phyloP scores from a whole-genome alignment of 2,797 vertebrate genomes.

The Gymnothorax javanicus region DNA sequence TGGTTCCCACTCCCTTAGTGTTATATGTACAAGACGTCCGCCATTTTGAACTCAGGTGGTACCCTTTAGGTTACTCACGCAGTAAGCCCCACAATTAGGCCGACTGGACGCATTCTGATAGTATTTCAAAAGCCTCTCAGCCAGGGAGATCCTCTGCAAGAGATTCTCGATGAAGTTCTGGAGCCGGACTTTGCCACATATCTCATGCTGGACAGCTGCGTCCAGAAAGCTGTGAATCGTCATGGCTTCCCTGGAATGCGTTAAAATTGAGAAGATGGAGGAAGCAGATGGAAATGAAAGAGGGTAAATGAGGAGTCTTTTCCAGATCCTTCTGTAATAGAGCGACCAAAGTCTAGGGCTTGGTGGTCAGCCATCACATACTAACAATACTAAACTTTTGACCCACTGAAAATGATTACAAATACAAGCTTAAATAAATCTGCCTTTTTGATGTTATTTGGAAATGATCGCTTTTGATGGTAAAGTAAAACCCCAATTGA shows the following conservation, averaged over 20 bases:
- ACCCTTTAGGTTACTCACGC: slow-evolving; percentile 53
- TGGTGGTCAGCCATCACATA: neutral
- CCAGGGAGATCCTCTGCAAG: slow-evolving; percentile 71
- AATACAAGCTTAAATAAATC: slow-evolving; percentile 41
- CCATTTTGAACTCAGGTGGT: neutral
- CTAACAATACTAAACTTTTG: slow-evolving; percentile 32
- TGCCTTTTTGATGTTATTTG: too few relatives aligned
- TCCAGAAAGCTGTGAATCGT: slow-evolving; percentile 80
- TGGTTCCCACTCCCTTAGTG: too few relatives aligned
- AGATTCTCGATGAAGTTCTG: slow-evolving; percentile 79
- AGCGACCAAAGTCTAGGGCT: slow-evolving; percentile 33
- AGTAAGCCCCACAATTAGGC: slow-evolving; percentile 59
- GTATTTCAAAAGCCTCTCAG: slow-evolving; percentile 84
- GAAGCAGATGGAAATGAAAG: neutral
- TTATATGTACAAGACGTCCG: neutral
- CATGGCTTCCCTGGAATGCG: slow-evolving; percentile 71
- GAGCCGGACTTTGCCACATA: slow-evolving; percentile 74
- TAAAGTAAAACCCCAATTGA: slow-evolving; percentile 7
- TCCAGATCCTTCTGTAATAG: slow-evolving; percentile 23
- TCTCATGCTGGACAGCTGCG: slow-evolving; percentile 76
- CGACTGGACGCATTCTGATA: slow-evolving; percentile 78
- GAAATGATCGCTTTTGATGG: slow-evolving; percentile 36
- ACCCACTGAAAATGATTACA: slow-evolving; percentile 54
- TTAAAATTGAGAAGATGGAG: slow-evolving; percentile 38
- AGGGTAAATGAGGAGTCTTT: slow-evolving; percentile 3